Conservation (phyloP, 2,113 vertebrate genomes). For the Calidris pygmaea region DNA sequence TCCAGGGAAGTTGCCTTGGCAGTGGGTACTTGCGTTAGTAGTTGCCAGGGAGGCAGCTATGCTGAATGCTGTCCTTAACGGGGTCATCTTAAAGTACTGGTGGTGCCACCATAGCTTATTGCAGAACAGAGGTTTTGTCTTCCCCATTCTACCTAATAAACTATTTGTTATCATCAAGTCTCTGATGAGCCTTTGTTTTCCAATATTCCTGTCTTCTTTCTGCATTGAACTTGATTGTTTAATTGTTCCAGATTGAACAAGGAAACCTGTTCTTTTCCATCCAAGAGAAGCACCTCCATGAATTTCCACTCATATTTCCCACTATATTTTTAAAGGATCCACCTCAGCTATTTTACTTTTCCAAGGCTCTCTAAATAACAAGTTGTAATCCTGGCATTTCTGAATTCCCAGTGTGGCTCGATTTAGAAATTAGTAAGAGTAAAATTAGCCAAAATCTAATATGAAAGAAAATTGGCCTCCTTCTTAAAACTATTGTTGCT, state of each 20-base stretch:
- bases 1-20: neutral
- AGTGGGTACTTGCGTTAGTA: neutral
- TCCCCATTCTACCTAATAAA: neutral
- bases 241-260: neutral
- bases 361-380: neutral
- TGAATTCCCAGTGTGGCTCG: neutral
- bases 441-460: constrained; percentile 8
- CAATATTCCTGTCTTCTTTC: neutral
- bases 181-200: neutral
- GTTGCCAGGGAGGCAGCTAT: neutral
- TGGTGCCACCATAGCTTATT: neutral
- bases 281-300: neutral
- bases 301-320: neutral
- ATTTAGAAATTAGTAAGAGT: constrained; percentile 30
- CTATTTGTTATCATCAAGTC: neutral
- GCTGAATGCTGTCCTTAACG: neutral
- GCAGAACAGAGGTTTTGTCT: neutral
- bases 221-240: neutral
- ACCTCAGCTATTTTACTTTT: neutral
- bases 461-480: constrained; percentile 23
- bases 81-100: neutral
- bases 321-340: neutral
- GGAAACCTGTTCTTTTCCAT: neutral
- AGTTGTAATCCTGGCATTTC: constrained; percentile 6
- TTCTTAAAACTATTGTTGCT: constrained; percentile 37